Evolutionary conservation across 2,797 vertebrate species (phyloP).

Genomic region (Myotis vivesi): DNA sequence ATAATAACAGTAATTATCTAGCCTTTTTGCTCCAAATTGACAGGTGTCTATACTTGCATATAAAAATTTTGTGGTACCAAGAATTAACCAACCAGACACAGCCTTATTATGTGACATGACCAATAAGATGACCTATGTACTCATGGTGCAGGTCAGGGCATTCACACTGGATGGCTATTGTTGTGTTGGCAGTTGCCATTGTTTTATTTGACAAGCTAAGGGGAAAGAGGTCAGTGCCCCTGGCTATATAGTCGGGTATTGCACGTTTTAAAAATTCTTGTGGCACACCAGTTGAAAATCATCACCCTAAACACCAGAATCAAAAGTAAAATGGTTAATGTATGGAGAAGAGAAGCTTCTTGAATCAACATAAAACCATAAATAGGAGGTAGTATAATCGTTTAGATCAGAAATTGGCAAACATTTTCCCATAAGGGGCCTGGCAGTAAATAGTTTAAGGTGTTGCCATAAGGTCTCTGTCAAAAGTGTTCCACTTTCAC

Average conservation of each 20-base stretch:
- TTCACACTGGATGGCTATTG: background rate
- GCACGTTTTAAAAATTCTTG: background rate
- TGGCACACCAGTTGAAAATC: background rate
- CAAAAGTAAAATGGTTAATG: constrained; percentile 16
- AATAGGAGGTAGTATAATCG: constrained; percentile 13
- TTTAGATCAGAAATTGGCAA: constrained; percentile 57
- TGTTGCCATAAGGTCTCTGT: constrained; percentile 47
- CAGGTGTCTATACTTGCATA: background rate
- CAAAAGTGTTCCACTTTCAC: background rate
- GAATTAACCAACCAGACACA: background rate
- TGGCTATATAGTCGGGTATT: background rate
- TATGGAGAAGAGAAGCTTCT: background rate
- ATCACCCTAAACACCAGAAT: background rate
- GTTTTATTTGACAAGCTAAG: background rate
- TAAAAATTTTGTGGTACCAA: background rate
- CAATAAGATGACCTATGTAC: background rate
- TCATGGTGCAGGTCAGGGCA: background rate
- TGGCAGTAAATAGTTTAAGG: constrained; percentile 61
- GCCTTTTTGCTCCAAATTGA: background rate
- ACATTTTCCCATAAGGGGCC: constrained; percentile 33
- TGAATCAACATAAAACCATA: constrained; percentile 32
- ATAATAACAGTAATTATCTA: background rate
- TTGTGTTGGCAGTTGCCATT: background rate
- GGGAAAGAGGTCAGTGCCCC: background rate
- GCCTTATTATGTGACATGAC: background rate